A percentile compares a stretch with the other conserved stretches of the same genome.
These are phyloP conservation scores for Atopsyche davidsoni DNA, from an alignment of 1,140 invertebrate genomes.

Conservation along the genomic window DNA sequence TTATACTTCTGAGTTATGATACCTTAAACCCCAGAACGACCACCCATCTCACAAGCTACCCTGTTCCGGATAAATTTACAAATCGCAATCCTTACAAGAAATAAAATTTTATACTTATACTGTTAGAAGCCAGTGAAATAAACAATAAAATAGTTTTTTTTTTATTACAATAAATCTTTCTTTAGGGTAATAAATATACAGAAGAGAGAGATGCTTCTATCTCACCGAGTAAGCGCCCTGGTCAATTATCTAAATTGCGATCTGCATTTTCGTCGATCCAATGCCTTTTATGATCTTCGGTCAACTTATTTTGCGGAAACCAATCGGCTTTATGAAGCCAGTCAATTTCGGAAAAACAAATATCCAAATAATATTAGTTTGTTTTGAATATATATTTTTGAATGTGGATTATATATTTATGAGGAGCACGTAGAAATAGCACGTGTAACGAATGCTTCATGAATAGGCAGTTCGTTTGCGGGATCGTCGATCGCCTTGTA, in stretches of 20 bases:
- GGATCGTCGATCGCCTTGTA: constrained; percentile 10
- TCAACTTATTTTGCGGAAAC: constrained; percentile 21
- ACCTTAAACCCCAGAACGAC: constrained; percentile 26
- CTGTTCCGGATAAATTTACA: constrained; percentile 14
- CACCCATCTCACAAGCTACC: constrained; percentile 13
- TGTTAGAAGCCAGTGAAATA: too few species aligned
- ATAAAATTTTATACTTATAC: too few species aligned
- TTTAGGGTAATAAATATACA: constrained; percentile 4
- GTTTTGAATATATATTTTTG: not conserved
- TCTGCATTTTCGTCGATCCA: constrained; percentile 27
- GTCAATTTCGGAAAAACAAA: constrained; percentile 5
- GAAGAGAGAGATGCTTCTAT: constrained; percentile 13
- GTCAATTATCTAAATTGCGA: constrained; percentile 31
- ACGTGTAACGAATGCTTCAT: constrained; percentile 22
- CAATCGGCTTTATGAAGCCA: not conserved
- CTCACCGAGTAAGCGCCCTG: constrained; percentile 14
- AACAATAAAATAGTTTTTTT: too few species aligned
- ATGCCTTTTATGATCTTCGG: constrained; percentile 26
- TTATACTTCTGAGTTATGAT: constrained; percentile 32
- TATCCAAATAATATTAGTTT: not conserved
- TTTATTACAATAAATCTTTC: too few species aligned
- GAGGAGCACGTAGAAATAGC: constrained; percentile 17
- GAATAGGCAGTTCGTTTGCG: constrained; percentile 12
- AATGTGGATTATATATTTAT: not conserved
- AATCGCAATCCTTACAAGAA: too few species aligned